These are phyloP conservation scores for Crenichthys baileyi DNA, from an alignment of 2,797 vertebrate genomes.

Conservation along the genomic window DNA sequence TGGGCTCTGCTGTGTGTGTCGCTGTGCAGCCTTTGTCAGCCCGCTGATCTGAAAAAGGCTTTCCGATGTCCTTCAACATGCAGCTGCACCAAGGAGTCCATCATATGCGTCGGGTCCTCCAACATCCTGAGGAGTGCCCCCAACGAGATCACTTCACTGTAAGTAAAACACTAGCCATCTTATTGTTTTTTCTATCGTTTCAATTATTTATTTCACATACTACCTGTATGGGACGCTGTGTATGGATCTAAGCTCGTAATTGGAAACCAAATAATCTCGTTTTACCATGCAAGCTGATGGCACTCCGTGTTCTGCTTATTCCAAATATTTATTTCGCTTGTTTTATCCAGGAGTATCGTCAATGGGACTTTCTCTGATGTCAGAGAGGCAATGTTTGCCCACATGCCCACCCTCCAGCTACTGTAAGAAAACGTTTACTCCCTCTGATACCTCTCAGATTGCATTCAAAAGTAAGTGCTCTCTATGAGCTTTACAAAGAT, in stretches of 20 bases:
- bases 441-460: neutral
- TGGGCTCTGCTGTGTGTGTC: slow-evolving; percentile 72
- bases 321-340: neutral
- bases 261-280: neutral
- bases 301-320: slow-evolving; percentile 1
- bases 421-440: slow-evolving; percentile 85
- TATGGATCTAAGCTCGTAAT: too few species aligned
- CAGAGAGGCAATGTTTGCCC: slow-evolving; percentile 96
- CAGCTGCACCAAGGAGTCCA: slow-evolving; percentile 95
- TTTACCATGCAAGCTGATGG: slow-evolving; percentile 4
- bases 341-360: slow-evolving; percentile 89
- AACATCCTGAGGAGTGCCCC: slow-evolving; percentile 85
- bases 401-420: slow-evolving; percentile 93
- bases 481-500: neutral
- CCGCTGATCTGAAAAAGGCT: slow-evolving; percentile 78
- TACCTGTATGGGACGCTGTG: neutral
- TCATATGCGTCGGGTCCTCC: slow-evolving; percentile 93
- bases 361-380: slow-evolving; percentile 96
- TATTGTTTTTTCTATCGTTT: neutral
- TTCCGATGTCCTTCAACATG: slow-evolving; percentile 89
- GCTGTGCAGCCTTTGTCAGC: slow-evolving; percentile 75
- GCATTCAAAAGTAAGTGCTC: neutral
- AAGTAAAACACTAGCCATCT: slow-evolving; percentile 69
- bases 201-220: neutral
- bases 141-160: slow-evolving; percentile 92